Evolutionary conservation across 2,113 vertebrate species (phyloP), one percentile per base, ranked within the genome.

Genomic region (Euleptes europaea): DNA sequence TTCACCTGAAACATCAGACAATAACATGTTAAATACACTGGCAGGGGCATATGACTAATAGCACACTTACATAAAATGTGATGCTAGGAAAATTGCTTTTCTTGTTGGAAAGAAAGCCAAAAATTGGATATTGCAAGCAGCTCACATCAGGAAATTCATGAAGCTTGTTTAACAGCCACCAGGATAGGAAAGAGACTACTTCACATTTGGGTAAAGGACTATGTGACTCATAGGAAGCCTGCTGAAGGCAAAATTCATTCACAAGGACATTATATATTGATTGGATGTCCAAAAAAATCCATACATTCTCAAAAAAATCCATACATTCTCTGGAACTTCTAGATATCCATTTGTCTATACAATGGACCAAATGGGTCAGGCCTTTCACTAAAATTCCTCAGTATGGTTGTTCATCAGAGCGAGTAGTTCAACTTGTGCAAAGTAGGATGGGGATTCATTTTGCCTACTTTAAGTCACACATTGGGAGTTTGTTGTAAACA

Each of bases 1-100:
- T 90, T 93, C 86, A 86, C 70, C 78, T 87, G 79, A 91, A 93
- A 89, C 33, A 86, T 94, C 86, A 92, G 85, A 94, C 60, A 92
- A 92, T 86, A 94, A 95, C 78, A 92, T 95, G 84, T 90, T 89
- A 94, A 93, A 93, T 51, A 57, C 71, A 83, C 66, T 91, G 88
- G 87, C 80, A 92, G 83, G 13, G 35, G 78, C 81, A 89, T 85
- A 76, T 93, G 88, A 93, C 86, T 94, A 94, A 94, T 89, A 88
- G 69, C 0, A 1, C 79, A 78, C 77, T 91, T 90, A 88, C 2
- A 82, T 38, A 90, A 88, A 88, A 93, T 74, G 54, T 38, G 87
- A 90, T 92, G 21, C 86, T 70, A 71, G 78, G 82, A 84, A 93
- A 93, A 92, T 83, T 78, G 65, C 65, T 93, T 93, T 87, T 79